A percentile compares a stretch with the other conserved stretches of the same genome.
Conservation (phyloP, 2,113 vertebrate species). For the Daphoenositta chrysoptera region DNA sequence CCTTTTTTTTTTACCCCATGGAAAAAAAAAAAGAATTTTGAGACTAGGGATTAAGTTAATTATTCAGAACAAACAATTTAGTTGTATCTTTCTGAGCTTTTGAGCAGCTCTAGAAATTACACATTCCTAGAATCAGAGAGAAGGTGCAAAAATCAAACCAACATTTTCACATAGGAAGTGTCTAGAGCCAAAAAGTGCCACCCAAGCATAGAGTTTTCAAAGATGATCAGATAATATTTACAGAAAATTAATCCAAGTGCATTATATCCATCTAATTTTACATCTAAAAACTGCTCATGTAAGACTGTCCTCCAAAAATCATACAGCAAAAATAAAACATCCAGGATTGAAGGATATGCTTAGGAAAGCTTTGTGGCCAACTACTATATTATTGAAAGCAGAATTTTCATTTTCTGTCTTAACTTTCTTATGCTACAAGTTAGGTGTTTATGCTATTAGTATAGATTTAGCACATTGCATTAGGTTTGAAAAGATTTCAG, state of each 20-base stretch:
- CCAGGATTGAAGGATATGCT: background rate
- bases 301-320: background rate
- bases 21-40: background rate
- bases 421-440: background rate
- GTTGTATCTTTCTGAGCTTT: background rate
- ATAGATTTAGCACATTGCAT: background rate
- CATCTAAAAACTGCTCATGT: background rate
- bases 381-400: background rate
- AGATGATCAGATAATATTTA: background rate
- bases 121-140: background rate
- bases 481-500: background rate
- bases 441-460: background rate
- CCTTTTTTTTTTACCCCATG: rapidly evolving
- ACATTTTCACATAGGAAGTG: background rate
- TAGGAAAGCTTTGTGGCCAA: background rate
- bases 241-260: background rate
- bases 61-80: background rate
- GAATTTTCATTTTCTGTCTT: background rate
- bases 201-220: background rate
- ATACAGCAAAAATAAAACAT: background rate
- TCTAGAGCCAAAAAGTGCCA: background rate
- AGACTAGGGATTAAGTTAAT: background rate
- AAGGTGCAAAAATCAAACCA: background rate
- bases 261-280: background rate
- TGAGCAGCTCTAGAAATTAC: background rate